phyloP scores from a whole-genome alignment of 1,140 invertebrate genomes.

The Zaprionus nigranus region DNA sequence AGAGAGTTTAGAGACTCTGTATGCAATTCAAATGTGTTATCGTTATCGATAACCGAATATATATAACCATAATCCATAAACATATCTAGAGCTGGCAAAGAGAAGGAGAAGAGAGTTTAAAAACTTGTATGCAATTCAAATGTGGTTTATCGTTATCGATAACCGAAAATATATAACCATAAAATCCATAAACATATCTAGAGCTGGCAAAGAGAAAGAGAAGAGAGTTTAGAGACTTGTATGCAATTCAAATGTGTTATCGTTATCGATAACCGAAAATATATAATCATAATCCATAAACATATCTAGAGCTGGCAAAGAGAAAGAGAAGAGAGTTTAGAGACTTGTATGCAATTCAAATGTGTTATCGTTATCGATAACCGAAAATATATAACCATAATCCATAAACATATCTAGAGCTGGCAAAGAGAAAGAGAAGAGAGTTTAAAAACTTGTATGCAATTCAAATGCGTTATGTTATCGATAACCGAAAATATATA shows the following conservation, averaged over 20 bases:
- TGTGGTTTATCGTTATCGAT: neutral
- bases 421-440: slow-evolving; percentile 58
- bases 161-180: too few relatives aligned
- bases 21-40: neutral
- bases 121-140: neutral
- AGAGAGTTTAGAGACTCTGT: neutral
- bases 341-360: neutral
- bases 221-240: neutral
- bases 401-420: slow-evolving; percentile 67
- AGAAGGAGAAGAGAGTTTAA: slow-evolving; percentile 15
- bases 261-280: neutral
- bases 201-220: slow-evolving; percentile 81
- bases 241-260: neutral
- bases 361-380: neutral
- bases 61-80: too few relatives aligned
- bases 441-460: neutral
- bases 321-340: slow-evolving; percentile 15
- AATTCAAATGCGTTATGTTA: neutral
- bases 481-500: neutral
- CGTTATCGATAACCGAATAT: neutral
- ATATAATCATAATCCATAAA: too few relatives aligned
- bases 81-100: slow-evolving; percentile 82
- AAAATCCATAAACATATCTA: neutral
- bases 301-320: slow-evolving; percentile 82
- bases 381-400: too few relatives aligned